Base-by-base conservation (phyloP, 2,888 invertebrate genomes). In the Pegoplata infirma region DNA sequence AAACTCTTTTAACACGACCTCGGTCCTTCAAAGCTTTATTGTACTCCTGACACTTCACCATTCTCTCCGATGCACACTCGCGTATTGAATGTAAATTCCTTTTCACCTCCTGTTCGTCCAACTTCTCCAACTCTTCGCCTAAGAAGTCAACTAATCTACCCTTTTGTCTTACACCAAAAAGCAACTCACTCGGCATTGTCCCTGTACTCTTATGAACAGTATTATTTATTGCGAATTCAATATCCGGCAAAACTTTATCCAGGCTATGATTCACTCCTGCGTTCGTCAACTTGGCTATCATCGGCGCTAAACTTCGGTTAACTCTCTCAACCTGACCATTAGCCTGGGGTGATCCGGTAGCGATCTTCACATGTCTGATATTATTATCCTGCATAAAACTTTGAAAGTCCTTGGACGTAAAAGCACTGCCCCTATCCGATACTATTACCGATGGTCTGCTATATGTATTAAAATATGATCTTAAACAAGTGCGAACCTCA, bases 261-360 rank as follows among this genome's bases (percentile, higher is more conserved):
- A 47, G 21, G 32, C 47, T 47, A 12, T 28, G 3, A 21, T 7
- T 21, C 14, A 1, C n/a, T 1, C 56, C 36, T 14, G 56, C 40
- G 40, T 21, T 73, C 87, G 84, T 72, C 85, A 86, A 84, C 88
- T 89, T 82, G 81, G 71, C 59, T 25, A 76, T 32, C 51, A 64
- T 76, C 32, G 49, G 44, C 5, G 10, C 55, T 8, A 71, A 8
- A 23, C 46, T 47, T 0, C 63, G 28, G 8, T 71, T 71, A 14
- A 71, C n/a, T 1, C 63, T 16, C n/a, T 55, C 53, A 0, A 76
- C 76, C 32, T 76, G 69, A 0, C 76, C 69, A 16, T 69, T 76
- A 3, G 64, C 69, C 64, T 76, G 59, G 3, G 76, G 69, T 28
- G 76, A 72, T 0, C 12, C 61, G 0, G 66, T 66, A 0, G 76